A percentile compares a stretch with the other conserved stretches of the same genome.
phyloP scores from a whole-genome alignment of 2,888 invertebrate species.

The Plutella xylostella region DNA sequence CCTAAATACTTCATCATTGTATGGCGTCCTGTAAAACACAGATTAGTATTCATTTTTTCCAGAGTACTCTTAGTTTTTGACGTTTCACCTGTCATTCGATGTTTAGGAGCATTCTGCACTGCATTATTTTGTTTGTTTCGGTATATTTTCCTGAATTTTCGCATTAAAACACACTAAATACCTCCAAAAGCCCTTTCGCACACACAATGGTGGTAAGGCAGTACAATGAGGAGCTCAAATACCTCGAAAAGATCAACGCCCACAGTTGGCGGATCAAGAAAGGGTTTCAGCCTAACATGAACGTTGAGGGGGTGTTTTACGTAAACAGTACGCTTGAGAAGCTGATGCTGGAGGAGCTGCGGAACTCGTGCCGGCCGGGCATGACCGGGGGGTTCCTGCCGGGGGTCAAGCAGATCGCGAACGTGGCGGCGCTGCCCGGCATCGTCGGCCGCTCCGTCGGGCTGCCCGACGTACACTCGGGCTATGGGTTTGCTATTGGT shows the following conservation, averaged over 20 bases:
- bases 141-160: too few relatives aligned
- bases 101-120: too few relatives aligned
- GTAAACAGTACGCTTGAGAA: constrained; percentile 92
- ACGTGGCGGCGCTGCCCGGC: constrained; percentile 98
- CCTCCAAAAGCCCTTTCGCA: too few relatives aligned
- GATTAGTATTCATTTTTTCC: too few relatives aligned
- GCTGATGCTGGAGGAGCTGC: constrained; percentile 96
- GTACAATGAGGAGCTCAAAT: constrained; percentile 94
- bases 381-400: constrained; percentile 96
- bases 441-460: constrained; percentile 95
- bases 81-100: too few relatives aligned
- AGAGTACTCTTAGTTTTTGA: too few relatives aligned
- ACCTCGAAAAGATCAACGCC: constrained; percentile 88
- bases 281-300: constrained; percentile 99
- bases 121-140: too few relatives aligned
- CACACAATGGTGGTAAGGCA: constrained; percentile 88
- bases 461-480: constrained; percentile 96
- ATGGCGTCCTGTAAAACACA: too few relatives aligned
- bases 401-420: constrained; percentile 98
- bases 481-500: constrained; percentile 99
- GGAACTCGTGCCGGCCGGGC: constrained; percentile 90
- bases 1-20: too few relatives aligned
- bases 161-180: too few relatives aligned
- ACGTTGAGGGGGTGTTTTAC: constrained; percentile 97
- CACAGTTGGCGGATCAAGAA: constrained; percentile 95